Conservation (phyloP, 2,888 invertebrate genomes). For the Mellilla xanthometata region DNA sequence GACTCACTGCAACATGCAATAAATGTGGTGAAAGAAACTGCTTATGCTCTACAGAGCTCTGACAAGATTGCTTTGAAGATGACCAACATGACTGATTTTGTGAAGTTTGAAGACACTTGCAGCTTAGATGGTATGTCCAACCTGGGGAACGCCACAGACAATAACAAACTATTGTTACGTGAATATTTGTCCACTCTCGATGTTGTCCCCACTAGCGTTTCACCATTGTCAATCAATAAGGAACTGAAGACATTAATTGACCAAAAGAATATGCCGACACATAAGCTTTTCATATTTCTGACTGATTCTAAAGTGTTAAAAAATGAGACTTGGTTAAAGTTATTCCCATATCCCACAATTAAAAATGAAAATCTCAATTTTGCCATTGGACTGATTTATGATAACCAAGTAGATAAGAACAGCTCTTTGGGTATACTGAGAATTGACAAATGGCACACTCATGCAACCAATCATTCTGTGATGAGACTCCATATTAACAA, state of each 20-base stretch:
- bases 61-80: conserved; percentile 69
- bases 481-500: conserved; percentile 73
- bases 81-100: conserved; percentile 67
- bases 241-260: conserved; percentile 56
- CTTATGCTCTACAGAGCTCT: conserved; percentile 60
- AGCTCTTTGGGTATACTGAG: conserved; percentile 68
- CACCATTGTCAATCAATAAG: conserved; percentile 56
- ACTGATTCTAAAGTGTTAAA: conserved; percentile 68
- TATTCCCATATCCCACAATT: conserved; percentile 58
- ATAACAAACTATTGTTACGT: conserved; percentile 73
- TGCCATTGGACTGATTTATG: conserved; percentile 69
- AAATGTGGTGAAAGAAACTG: conserved; percentile 67
- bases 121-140: conserved; percentile 61
- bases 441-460: conserved; percentile 72
- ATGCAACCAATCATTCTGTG: conserved; percentile 67
- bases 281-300: conserved; percentile 66
- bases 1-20: conserved; percentile 70
- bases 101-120: conserved; percentile 70
- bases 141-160: conserved; percentile 76
- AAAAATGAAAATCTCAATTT: conserved; percentile 55
- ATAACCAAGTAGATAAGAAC: conserved; percentile 57
- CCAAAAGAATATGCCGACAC: conserved; percentile 53
- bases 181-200: conserved; percentile 66
- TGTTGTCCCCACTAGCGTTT: conserved; percentile 47
- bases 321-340: conserved; percentile 67